phyloP scores from a whole-genome alignment of 64 coral and sea anemone genomes.

The Montipora cactus region DNA sequence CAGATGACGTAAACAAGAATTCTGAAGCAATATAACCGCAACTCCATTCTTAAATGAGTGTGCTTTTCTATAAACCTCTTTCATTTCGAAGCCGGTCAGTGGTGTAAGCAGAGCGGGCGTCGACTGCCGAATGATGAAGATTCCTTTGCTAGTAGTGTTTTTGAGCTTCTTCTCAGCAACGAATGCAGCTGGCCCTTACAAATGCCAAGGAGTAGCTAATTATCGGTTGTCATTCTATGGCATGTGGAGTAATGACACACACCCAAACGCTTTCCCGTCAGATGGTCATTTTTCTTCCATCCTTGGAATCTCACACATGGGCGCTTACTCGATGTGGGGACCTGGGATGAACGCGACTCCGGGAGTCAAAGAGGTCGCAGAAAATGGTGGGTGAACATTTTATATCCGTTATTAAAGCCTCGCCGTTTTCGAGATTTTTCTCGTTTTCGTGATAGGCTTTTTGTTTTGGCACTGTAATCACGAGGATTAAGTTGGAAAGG shows the following conservation, averaged over 20 bases:
- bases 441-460: too few species aligned
- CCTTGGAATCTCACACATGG: background rate
- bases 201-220: background rate
- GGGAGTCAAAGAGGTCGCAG: background rate
- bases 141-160: background rate
- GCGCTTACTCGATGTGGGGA: background rate
- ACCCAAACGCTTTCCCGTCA: background rate
- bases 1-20: background rate
- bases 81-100: background rate
- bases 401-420: too few species aligned
- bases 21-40: background rate
- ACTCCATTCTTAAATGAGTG: background rate
- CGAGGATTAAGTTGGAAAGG: too few species aligned
- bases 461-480: too few species aligned
- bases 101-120: too few species aligned
- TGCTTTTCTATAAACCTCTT: background rate
- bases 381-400: background rate
- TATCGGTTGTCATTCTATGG: background rate
- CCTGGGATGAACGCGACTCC: background rate
- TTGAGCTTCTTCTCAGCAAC: background rate
- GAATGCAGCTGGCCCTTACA: background rate
- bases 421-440: too few species aligned
- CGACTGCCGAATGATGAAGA: background rate
- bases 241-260: slow-evolving; percentile 10
- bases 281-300: slow-evolving; percentile 1